phyloP scores from a whole-genome alignment of 1,140 invertebrate genomes.

The Drosophila obscura region DNA sequence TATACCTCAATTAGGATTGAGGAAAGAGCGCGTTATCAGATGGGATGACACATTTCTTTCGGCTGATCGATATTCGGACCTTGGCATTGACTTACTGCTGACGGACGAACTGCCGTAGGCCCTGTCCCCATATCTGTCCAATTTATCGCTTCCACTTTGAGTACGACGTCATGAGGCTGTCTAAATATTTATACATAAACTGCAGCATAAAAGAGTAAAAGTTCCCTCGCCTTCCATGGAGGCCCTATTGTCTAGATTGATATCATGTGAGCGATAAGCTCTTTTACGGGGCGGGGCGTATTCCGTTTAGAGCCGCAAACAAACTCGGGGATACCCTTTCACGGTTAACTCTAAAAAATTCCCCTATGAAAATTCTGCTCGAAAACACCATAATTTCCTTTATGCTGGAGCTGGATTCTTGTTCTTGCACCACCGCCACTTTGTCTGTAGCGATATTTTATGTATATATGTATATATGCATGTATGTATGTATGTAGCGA shows the following conservation, averaged over 20 bases:
- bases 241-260: slow-evolving; percentile 23
- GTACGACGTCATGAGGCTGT: slow-evolving; percentile 27
- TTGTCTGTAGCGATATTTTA: slow-evolving; percentile 63
- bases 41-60: slow-evolving; percentile 32
- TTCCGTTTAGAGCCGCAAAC: slow-evolving; percentile 20
- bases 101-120: slow-evolving; percentile 4
- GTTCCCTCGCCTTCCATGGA: background rate
- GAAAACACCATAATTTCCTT: background rate
- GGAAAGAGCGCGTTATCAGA: slow-evolving; percentile 23
- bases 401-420: slow-evolving; percentile 15
- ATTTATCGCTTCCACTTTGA: slow-evolving; percentile 44
- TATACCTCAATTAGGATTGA: slow-evolving; percentile 10
- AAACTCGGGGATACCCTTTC: slow-evolving; percentile 17
- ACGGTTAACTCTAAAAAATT: too few relatives aligned
- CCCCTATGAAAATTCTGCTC: too few relatives aligned
- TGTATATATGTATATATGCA: too few relatives aligned
- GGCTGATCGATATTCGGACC: slow-evolving; percentile 26
- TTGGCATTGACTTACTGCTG: slow-evolving; percentile 33
- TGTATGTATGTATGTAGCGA: background rate
- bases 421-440: slow-evolving; percentile 40
- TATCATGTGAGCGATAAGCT: slow-evolving; percentile 60
- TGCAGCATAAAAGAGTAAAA: slow-evolving; percentile 43
- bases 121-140: slow-evolving; percentile 29
- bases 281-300: slow-evolving; percentile 34
- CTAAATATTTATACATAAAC: slow-evolving; percentile 35